Percentiles rank a stretch among this genome's conserved stretches.
Conservation (phyloP, 2,888 invertebrate genomes). For the Onchidella celtica region DNA sequence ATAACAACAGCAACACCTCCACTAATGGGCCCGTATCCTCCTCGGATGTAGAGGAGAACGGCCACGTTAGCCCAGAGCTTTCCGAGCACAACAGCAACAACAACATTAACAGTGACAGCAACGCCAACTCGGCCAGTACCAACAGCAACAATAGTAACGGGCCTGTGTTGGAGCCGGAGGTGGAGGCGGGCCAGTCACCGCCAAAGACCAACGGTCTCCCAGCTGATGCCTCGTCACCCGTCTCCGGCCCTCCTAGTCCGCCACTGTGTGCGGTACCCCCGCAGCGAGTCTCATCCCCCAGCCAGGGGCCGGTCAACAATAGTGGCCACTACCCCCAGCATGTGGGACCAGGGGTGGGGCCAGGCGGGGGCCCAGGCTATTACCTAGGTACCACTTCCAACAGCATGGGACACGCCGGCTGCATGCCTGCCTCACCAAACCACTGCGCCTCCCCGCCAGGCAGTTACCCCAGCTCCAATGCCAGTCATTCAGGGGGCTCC, state of each 20-base stretch:
- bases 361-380: constrained; percentile 19
- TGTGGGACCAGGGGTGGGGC: not conserved
- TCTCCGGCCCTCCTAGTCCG: constrained; percentile 31
- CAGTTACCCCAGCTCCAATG: constrained; percentile 42
- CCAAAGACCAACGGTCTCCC: constrained; percentile 32
- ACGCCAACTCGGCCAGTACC: not conserved
- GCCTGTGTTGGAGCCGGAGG: not conserved
- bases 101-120: constrained; percentile 1
- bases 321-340: constrained; percentile 24
- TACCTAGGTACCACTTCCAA: constrained; percentile 19
- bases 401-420: constrained; percentile 18
- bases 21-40: constrained; percentile 11
- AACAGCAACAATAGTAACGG: constrained; percentile 30
- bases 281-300: constrained; percentile 10
- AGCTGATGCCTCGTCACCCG: not conserved
- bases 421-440: constrained; percentile 18
- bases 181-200: not conserved
- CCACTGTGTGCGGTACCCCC: not conserved
- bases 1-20: not conserved
- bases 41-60: constrained; percentile 54
- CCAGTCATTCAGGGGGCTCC: constrained; percentile 42
- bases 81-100: constrained; percentile 1
- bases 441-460: constrained; percentile 42
- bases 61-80: constrained; percentile 53
- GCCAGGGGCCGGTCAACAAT: constrained; percentile 8